These are phyloP conservation scores for Rhinophrynus dorsalis DNA, from an alignment of 2,797 vertebrate species.

Conservation along the genomic window DNA sequence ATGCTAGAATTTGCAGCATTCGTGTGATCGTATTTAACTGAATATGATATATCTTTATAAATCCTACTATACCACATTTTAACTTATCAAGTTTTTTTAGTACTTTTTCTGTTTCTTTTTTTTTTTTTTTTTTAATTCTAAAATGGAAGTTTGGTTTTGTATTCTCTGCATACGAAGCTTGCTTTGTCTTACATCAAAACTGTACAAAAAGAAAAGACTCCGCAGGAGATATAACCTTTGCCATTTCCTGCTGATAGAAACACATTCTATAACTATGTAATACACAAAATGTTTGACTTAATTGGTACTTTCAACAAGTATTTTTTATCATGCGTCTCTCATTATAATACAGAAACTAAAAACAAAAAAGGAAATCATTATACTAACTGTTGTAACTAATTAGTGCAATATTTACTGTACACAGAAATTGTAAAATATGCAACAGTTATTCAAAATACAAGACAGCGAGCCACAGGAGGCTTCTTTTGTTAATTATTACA, in stretches of 20 bases:
- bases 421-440: constrained; percentile 19
- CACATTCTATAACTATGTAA: constrained; percentile 29
- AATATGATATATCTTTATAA: too few species aligned
- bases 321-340: constrained; percentile 15
- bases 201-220: neutral
- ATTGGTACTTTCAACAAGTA: constrained; percentile 29
- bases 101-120: too few species aligned
- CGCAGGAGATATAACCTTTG: constrained; percentile 25
- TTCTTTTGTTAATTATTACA: constrained; percentile 16
- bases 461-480: constrained; percentile 19
- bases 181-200: constrained; percentile 5
- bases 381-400: constrained; percentile 19
- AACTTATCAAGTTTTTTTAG: too few species aligned
- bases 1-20: too few species aligned
- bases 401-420: constrained; percentile 30
- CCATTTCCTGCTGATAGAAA: constrained; percentile 21
- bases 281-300: constrained; percentile 30
- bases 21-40: too few species aligned
- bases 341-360: constrained; percentile 25
- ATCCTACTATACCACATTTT: too few species aligned
- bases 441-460: constrained; percentile 8
- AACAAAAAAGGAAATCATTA: constrained; percentile 23
- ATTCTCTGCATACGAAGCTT: too few species aligned
- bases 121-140: too few species aligned
- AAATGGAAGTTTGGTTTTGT: too few species aligned